phyloP scores from a whole-genome alignment of 2,888 invertebrate genomes.

The Dolichopus griseipennis region DNA sequence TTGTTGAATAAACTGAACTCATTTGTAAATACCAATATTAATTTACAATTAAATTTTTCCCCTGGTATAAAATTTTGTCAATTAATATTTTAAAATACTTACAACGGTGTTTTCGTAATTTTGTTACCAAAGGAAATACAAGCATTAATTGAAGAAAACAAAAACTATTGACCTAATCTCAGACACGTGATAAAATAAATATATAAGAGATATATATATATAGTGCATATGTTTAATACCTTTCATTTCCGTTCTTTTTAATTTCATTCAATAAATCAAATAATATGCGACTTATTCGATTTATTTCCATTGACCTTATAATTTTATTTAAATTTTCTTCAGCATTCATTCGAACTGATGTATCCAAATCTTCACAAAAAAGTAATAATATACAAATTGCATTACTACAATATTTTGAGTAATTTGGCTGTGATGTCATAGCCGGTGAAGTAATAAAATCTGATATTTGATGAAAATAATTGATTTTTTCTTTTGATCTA shows the following conservation, averaged over 20 bases:
- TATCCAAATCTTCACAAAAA: conserved; percentile 66
- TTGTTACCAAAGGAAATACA: no score
- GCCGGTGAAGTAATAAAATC: conserved; percentile 53
- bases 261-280: conserved; percentile 76
- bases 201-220: no score
- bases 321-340: conserved; percentile 74
- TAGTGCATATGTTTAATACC: conserved; percentile 26
- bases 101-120: no score
- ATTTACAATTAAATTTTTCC: no score
- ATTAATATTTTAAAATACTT: no score
- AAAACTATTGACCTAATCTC: no score
- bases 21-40: no score
- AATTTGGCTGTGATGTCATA: conserved; percentile 48
- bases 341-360: conserved; percentile 69
- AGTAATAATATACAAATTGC: conserved; percentile 62
- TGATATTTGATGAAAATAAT: conserved; percentile 60
- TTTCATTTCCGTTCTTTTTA: conserved; percentile 60
- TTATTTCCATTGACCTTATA: conserved; percentile 59
- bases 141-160: no score
- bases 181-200: no score
- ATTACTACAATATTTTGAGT: conserved; percentile 56
- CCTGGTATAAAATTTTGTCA: no score
- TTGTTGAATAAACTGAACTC: no score
- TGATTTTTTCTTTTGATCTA: conserved; percentile 68
- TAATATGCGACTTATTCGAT: conserved; percentile 62